phyloP scores from a whole-genome alignment of 1,140 invertebrate genomes.

The Macrocentrus cingulum region DNA sequence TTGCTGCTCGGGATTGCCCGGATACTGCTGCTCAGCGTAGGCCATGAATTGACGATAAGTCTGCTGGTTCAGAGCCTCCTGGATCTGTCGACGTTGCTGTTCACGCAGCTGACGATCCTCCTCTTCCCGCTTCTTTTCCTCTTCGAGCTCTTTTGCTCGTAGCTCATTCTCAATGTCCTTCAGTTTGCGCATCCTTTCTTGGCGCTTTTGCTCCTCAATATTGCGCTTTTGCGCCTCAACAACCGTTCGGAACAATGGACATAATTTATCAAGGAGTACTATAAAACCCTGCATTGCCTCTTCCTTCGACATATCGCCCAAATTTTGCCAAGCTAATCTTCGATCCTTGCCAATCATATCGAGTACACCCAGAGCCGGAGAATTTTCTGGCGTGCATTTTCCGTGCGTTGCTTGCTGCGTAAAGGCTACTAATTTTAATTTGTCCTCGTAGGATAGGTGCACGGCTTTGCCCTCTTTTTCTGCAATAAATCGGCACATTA shows the following conservation, averaged over 20 bases:
- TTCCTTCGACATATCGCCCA: constrained; percentile 82
- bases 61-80: constrained; percentile 95
- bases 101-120: constrained; percentile 65
- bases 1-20: constrained; percentile 91
- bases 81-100: constrained; percentile 76
- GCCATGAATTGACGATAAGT: constrained; percentile 91
- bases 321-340: constrained; percentile 87
- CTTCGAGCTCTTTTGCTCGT: constrained; percentile 63
- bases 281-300: constrained; percentile 93
- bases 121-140: constrained; percentile 63
- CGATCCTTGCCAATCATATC: constrained; percentile 94
- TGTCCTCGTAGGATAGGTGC: constrained; percentile 91
- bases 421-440: constrained; percentile 86
- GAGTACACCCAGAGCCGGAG: constrained; percentile 85
- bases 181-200: constrained; percentile 58
- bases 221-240: constrained; percentile 89
- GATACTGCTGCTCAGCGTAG: constrained; percentile 95
- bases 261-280: constrained; percentile 81
- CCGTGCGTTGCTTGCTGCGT: constrained; percentile 90
- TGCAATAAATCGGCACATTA: constrained; percentile 48
- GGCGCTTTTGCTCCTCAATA: constrained; percentile 73
- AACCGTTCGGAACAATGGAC: constrained; percentile 87
- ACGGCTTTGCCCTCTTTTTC: constrained; percentile 96
- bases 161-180: constrained; percentile 60
- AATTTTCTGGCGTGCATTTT: constrained; percentile 72